Conservation (phyloP, 2,113 vertebrate species). For the Ameiurus melas region DNA sequence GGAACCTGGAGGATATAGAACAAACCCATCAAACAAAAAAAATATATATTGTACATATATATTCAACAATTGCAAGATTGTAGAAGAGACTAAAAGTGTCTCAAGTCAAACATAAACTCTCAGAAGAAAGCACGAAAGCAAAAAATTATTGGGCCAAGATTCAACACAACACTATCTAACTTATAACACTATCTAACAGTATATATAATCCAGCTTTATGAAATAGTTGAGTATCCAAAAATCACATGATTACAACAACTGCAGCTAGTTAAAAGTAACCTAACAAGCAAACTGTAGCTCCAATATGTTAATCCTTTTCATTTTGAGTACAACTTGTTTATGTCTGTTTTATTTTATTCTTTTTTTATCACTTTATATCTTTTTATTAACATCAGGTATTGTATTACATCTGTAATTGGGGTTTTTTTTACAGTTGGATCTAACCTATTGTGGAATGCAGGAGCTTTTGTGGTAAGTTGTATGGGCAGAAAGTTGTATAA, state of each 20-base stretch:
- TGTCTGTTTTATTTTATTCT: too few relatives aligned
- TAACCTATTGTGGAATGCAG: not conserved
- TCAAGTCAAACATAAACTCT: not conserved
- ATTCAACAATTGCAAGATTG: not conserved
- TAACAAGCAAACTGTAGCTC: not conserved
- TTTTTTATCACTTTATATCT: too few relatives aligned
- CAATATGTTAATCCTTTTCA: not conserved
- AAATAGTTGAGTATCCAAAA: not conserved
- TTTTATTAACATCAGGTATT: too few relatives aligned
- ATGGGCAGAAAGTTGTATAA: too few relatives aligned
- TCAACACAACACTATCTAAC: not conserved
- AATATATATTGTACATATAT: too few relatives aligned
- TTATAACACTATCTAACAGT: not conserved
- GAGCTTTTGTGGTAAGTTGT: not conserved
- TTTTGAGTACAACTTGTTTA: not conserved
- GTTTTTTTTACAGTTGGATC: too few relatives aligned
- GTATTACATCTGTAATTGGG: too few relatives aligned
- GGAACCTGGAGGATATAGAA: slow-evolving; percentile 64
- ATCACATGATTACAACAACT: not conserved
- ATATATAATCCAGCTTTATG: not conserved
- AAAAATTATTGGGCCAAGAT: too few relatives aligned
- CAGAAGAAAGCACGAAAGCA: too few relatives aligned
- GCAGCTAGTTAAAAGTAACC: not conserved
- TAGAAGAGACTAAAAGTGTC: not conserved
- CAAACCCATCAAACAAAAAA: slow-evolving; percentile 13